Base-by-base conservation (phyloP, 2,797 vertebrate genomes). In the Parotocinclus haroldoi region DNA sequence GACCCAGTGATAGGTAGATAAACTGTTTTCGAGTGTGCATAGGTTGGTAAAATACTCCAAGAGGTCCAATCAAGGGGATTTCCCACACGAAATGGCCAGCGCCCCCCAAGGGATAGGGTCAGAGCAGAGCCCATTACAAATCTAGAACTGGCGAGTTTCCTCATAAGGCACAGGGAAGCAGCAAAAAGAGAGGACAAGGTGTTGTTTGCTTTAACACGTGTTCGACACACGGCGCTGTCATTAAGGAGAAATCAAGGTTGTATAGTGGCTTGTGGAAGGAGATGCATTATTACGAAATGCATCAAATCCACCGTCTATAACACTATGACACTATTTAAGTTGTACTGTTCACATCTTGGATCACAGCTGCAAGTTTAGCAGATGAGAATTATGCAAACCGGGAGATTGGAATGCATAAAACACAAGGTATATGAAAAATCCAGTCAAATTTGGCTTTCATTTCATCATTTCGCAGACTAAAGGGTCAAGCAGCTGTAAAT, bases 91-190 rank as follows among this genome's bases (percentile, higher is more conserved):
- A 88, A 84, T 82, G 78, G 71, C 74, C 78, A 81, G 78, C 81
- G 82, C 88, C n/a, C 81, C 81, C 71, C 63, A 75, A 87, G 90
- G 90, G 89, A 85, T 89, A 82, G 89, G 89, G 89, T 87, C 82
- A 86, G 69, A 79, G 54, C 37, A 7, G 59, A 51, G 54, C 60
- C 72, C 75, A 77, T 82, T 74, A 74, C 60, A 63, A 55, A 61
- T 76, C 71, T 73, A 78, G 60, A 71, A 2, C 2, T 27, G 76
- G 82, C 81, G 74, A 85, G 84, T 81, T 72, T 76, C 81, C 73
- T 61, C 75, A 72, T 83, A 87, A 84, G 80, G 73, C 83, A 80
- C 63, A 79, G 68, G 72, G 75, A 79, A 75, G 79, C 48, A 53
- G 69, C 60, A 83, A 82, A 83, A 76, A 53, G 64, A 78, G 64